phyloP scores from a whole-genome alignment of 2,113 vertebrate genomes.

The Prunella himalayana region DNA sequence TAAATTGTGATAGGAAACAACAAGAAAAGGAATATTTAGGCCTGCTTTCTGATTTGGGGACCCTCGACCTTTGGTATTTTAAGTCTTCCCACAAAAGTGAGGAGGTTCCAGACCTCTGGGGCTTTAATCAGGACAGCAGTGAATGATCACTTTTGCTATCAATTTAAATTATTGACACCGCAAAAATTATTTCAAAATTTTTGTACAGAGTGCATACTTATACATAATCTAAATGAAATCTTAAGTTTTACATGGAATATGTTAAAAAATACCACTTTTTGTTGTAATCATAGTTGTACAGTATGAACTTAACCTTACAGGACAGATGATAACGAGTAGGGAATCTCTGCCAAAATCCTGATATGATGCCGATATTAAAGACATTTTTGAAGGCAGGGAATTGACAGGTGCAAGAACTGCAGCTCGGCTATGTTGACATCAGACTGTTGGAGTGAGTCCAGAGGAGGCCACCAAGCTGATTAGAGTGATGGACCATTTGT shows the following conservation, averaged over 20 bases:
- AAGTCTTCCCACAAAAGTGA: accelerated
- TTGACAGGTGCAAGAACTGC: background rate
- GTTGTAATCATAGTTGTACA: background rate
- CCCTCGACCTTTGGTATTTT: background rate
- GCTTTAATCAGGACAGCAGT: background rate
- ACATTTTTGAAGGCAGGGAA: background rate
- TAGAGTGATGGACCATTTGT: background rate
- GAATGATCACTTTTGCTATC: background rate
- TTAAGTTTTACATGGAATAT: background rate
- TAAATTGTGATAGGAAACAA: background rate
- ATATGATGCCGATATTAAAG: background rate
- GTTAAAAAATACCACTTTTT: background rate
- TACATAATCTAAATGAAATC: background rate
- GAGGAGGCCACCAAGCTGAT: background rate
- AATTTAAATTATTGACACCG: background rate
- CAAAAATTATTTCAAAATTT: background rate
- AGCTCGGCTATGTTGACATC: background rate
- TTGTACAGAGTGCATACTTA: background rate
- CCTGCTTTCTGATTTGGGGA: background rate
- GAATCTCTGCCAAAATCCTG: background rate
- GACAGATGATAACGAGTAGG: background rate
- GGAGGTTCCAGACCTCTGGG: background rate
- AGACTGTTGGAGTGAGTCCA: background rate
- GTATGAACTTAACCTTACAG: background rate
- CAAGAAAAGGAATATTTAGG: background rate